These are phyloP conservation scores for Natrix natrix DNA, from an alignment of 2,797 vertebrate species.

Conservation along the genomic window DNA sequence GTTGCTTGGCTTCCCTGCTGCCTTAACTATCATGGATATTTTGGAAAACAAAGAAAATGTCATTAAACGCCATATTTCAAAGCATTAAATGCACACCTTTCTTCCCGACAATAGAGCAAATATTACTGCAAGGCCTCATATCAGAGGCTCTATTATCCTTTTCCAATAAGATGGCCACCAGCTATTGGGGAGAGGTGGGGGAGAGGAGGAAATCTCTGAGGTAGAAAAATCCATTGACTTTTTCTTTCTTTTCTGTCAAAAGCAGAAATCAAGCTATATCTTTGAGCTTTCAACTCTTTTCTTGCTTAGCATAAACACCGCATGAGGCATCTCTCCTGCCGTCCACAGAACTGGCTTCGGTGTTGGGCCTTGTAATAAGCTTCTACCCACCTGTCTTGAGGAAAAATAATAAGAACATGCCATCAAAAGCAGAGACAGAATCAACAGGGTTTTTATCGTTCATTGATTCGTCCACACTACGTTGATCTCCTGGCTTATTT, in stretches of 20 bases:
- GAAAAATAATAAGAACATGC: background rate
- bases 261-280: background rate
- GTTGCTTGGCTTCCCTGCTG: conserved; percentile 4
- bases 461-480: background rate
- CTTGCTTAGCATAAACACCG: background rate
- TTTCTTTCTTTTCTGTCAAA: background rate
- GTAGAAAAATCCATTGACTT: background rate
- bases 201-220: background rate
- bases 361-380: background rate
- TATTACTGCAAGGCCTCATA: background rate
- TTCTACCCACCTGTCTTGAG: background rate
- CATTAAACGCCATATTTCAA: conserved; percentile 2
- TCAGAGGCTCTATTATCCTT: background rate
- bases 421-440: background rate
- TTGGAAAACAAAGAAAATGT: background rate
- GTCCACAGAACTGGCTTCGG: background rate
- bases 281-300: background rate
- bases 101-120: background rate
- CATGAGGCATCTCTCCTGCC: background rate
- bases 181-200: background rate
- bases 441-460: background rate
- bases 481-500: background rate
- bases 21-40: conserved; percentile 6
- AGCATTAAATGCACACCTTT: background rate
- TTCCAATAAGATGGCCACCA: conserved; percentile 1